A percentile compares a stretch with the other conserved stretches of the same genome.
phyloP scores from a whole-genome alignment of 2,888 invertebrate species.

The Lithophane leautieri region DNA sequence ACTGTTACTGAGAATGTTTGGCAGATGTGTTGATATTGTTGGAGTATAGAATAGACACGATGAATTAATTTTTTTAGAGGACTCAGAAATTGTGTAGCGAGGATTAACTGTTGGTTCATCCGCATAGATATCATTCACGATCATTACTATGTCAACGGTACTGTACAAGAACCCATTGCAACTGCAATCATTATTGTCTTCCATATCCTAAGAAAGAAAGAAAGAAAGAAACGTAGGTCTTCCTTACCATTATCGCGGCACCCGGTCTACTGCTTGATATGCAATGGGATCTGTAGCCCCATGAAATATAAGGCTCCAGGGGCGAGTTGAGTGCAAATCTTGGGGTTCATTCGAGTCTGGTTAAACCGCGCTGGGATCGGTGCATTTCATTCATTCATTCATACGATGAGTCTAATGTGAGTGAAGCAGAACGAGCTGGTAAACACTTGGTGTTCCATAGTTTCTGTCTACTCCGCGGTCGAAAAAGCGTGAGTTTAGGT shows the following conservation, averaged over 20 bases:
- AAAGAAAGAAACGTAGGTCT: too few relatives aligned
- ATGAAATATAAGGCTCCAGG: too few relatives aligned
- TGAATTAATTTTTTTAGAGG: not conserved
- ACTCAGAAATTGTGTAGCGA: not conserved
- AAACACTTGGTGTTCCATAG: not conserved
- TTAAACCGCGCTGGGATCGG: too few relatives aligned
- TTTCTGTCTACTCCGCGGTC: not conserved
- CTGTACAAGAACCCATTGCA: not conserved
- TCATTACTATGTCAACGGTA: not conserved
- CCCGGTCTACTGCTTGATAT: too few relatives aligned
- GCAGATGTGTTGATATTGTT: constrained; percentile 2
- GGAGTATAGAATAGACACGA: not conserved
- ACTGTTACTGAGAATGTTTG: constrained; percentile 16
- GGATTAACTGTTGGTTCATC: not conserved
- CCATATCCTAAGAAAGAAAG: too few relatives aligned
- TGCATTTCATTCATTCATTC: too few relatives aligned
- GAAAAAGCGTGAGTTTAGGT: not conserved
- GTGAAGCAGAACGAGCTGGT: not conserved
- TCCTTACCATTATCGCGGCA: too few relatives aligned
- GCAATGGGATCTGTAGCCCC: too few relatives aligned
- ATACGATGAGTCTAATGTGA: not conserved
- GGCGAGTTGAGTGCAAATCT: too few relatives aligned
- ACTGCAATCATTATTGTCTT: too few relatives aligned
- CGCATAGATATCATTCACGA: not conserved
- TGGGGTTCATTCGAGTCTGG: too few relatives aligned